phyloP scores from a whole-genome alignment of 2,888 invertebrate genomes.

The Ichneumon xanthorius region DNA sequence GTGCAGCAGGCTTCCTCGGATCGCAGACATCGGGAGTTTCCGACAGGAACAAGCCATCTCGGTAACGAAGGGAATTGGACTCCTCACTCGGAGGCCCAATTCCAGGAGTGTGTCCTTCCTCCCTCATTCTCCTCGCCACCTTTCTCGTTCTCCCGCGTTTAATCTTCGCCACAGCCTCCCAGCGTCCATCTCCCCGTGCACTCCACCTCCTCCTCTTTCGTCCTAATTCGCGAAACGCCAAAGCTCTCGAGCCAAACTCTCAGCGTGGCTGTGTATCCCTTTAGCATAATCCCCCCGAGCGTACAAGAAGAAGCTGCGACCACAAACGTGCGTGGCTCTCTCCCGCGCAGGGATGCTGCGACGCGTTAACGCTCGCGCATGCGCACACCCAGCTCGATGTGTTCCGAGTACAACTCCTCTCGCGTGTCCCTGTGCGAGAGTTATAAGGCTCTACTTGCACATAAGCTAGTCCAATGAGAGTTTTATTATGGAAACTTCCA shows the following conservation, averaged over 20 bases:
- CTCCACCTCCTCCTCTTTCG: slow-evolving; percentile 33
- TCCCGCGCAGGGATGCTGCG: slow-evolving; percentile 31
- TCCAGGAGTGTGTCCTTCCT: slow-evolving; percentile 65
- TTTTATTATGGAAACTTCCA: not conserved
- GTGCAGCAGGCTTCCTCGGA: slow-evolving; percentile 10
- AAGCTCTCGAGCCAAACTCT: slow-evolving; percentile 33
- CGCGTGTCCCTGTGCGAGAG: not conserved
- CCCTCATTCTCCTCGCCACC: slow-evolving; percentile 37
- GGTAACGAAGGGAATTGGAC: slow-evolving; percentile 58
- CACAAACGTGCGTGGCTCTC: slow-evolving; percentile 64
- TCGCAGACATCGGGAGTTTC: slow-evolving; percentile 12
- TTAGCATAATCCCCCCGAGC: slow-evolving; percentile 81
- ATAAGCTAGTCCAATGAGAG: not conserved
- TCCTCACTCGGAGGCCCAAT: slow-evolving; percentile 63
- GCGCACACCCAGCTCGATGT: slow-evolving; percentile 15
- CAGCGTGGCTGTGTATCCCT: slow-evolving; percentile 68
- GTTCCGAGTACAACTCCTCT: not conserved
- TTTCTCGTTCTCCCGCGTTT: slow-evolving; percentile 8
- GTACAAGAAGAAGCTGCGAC: slow-evolving; percentile 74
- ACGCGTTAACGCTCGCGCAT: slow-evolving; percentile 35
- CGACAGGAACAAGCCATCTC: slow-evolving; percentile 55
- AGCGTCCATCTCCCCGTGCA: slow-evolving; percentile 38
- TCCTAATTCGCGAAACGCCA: slow-evolving; percentile 57
- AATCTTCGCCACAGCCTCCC: slow-evolving; percentile 12
- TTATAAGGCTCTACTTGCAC: not conserved